Base-by-base conservation (phyloP, 2,797 vertebrate genomes). In the Argentina silus region DNA sequence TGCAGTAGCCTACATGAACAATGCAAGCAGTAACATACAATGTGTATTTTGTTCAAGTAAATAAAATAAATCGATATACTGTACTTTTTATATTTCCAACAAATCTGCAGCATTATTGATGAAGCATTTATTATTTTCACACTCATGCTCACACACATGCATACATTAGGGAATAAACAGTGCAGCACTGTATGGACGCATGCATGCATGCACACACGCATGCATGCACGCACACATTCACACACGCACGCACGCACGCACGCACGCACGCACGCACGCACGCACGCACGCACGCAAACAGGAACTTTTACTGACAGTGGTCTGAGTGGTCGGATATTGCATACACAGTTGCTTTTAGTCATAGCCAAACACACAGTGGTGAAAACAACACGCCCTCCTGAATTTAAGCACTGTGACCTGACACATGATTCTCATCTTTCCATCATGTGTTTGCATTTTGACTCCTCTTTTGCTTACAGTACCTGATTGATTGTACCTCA, bases 321-420 rank as follows among this genome's bases (percentile, higher is more conserved):
- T 86, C 83, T 78, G 72, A 75, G 67, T 47, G 68, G 51, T 70
- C 12, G 50, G 42, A 61, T 23, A 51, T 70, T 11, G 43, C 74
- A 12, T 27, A 75, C 69, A 44, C 67, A 53, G 15, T 68, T 21
- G 21, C 74, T 83, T 5, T 36, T 60, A 60, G 12, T 36, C 59
- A 36, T 74, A 27, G 83, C 85, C 0, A 0, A 7, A 43, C 0
- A n/a, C 0, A 3, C 2, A 43, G 50, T n/a, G 51, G 11, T 19
- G 48, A 70, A 55, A 14, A 17, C 42, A 0, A 15, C 5, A 14
- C 3, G 9, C 51, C 23, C 12, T 6, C 57, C 57, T 14, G 55
- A 6, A 9, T 23, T 23, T 36, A 36, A 36, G 27, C 27, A 57
- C 53, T 7, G 10, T 27, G 50, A 51, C n/a, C n/a, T 56, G 36